phyloP scores from a whole-genome alignment of 2,888 invertebrate genomes.

The Ennomos quercinarius region DNA sequence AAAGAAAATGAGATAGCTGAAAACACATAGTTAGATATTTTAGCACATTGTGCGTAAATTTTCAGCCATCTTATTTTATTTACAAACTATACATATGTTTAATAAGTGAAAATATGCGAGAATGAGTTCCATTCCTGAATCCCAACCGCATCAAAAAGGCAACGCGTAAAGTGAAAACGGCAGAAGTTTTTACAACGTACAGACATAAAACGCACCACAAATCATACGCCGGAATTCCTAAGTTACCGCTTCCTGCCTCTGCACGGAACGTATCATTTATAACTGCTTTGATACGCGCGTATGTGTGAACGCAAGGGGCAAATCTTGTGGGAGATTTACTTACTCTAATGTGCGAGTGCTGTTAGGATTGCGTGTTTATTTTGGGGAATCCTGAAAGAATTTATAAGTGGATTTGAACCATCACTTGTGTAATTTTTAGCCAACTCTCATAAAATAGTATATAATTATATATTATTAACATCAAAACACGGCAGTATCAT shows the following conservation, averaged over 20 bases:
- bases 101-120: no score
- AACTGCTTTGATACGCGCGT: slow-evolving; percentile 25
- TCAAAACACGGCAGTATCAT: no score
- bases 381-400: no score
- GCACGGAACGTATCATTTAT: slow-evolving; percentile 51
- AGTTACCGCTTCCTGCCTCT: slow-evolving; percentile 70
- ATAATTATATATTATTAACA: no score
- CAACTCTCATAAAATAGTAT: no score
- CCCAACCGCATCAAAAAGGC: slow-evolving; percentile 23
- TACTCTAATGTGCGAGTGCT: background rate
- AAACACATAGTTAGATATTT: no score
- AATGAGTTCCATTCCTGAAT: slow-evolving; percentile 3
- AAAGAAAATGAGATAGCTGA: no score
- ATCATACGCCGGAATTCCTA: slow-evolving; percentile 87
- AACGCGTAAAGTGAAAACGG: slow-evolving; percentile 20
- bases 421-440: no score
- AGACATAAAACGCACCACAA: slow-evolving; percentile 72
- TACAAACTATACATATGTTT: no score
- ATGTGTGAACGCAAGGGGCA: slow-evolving; percentile 16
- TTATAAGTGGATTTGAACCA: background rate
- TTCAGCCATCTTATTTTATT: no score
- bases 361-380: no score
- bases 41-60: no score
- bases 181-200: slow-evolving; percentile 23
- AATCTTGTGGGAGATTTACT: slow-evolving; percentile 1